Base-by-base conservation (phyloP, 1,140 invertebrate genomes). In the Rhagoletis zephyria region DNA sequence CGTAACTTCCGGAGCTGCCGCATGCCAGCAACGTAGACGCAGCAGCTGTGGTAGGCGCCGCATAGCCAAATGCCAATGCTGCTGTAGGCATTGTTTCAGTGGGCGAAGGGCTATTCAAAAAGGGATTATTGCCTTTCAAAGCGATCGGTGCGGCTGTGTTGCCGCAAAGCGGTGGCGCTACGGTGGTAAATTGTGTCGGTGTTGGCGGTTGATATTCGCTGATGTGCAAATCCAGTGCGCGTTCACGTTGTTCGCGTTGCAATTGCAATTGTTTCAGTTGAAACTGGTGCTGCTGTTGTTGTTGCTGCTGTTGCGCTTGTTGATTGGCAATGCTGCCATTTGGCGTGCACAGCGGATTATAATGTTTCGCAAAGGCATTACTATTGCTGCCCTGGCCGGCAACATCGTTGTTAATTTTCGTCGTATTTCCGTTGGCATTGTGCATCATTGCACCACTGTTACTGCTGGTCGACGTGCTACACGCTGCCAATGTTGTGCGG, bases 41-140 rank as follows among this genome's bases (percentile, higher is more conserved):
- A 16, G 10, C n/a, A 48, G 74, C 30, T 59, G 48, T 81, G 9
- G 74, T 81, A 56, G 74, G 51, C 9, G 74, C n/a, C 6, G n/a
- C 48, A 59, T 81, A 81, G 59, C 60, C 40, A 63, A 86, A 86
- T 1, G 88, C 81, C 45, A 70, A 42, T 64, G 59, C 86, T 61
- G 87, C 40, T 60, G 16, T 74, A 59, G 16, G 89, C 87, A 88
- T 77, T 14, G 51, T 70, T 4, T 92, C 91, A 0, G 91, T 92
- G 30, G 91, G 91, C 67, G 91, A 92, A 7, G 91, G 91, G 63
- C 91, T 92, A 60, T 92, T 92, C 9, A 92, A 70, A 64, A 92
- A 92, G 2, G 91, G 91, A 90, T 92, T 92, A 88, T 91, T 92
- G 63, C 91, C 91, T 61, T 92, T 92, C 42, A 92, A 85, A 9